A percentile compares a stretch with the other conserved stretches of the same genome.
These are phyloP conservation scores for Prenolepis imparis DNA, from an alignment of 2,888 invertebrate species.

Conservation along the genomic window DNA sequence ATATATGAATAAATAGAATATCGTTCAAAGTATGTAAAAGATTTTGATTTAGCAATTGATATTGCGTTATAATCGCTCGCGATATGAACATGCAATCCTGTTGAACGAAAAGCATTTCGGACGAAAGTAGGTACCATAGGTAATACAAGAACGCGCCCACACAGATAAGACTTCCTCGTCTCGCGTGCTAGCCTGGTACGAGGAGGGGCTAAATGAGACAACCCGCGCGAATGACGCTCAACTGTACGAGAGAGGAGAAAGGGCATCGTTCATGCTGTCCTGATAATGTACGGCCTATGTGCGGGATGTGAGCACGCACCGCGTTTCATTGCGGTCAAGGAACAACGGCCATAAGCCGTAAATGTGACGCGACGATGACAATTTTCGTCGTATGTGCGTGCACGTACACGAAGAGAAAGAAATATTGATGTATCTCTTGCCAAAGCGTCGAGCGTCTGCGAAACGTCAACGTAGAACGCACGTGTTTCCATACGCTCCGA, in stretches of 20 bases:
- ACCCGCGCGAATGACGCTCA: constrained; percentile 85
- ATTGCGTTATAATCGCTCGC: neutral
- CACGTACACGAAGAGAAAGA: neutral
- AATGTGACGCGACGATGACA: neutral
- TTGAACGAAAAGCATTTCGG: constrained; percentile 26
- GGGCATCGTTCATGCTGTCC: constrained; percentile 76
- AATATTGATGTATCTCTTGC: neutral
- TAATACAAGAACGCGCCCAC: constrained; percentile 47
- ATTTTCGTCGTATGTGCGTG: neutral
- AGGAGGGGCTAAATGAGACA: constrained; percentile 86
- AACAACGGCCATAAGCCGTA: constrained; percentile 28
- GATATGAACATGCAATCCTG: neutral
- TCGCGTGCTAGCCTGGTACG: constrained; percentile 78
- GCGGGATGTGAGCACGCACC: constrained; percentile 85
- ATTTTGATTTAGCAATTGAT: neutral
- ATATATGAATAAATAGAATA: neutral
- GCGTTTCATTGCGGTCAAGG: constrained; percentile 66
- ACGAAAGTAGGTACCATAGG: constrained; percentile 55
- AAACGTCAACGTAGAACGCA: neutral
- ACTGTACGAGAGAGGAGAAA: constrained; percentile 82
- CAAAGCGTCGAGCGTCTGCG: neutral
- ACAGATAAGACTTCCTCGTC: constrained; percentile 22
- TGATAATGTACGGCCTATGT: constrained; percentile 80
- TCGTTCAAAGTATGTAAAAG: neutral
- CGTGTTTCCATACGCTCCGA: neutral